A percentile compares a stretch with the other conserved stretches of the same genome.
Evolutionary conservation across 2,113 vertebrate genomes (phyloP).

Genomic region (Cyprinodon tularosa): DNA sequence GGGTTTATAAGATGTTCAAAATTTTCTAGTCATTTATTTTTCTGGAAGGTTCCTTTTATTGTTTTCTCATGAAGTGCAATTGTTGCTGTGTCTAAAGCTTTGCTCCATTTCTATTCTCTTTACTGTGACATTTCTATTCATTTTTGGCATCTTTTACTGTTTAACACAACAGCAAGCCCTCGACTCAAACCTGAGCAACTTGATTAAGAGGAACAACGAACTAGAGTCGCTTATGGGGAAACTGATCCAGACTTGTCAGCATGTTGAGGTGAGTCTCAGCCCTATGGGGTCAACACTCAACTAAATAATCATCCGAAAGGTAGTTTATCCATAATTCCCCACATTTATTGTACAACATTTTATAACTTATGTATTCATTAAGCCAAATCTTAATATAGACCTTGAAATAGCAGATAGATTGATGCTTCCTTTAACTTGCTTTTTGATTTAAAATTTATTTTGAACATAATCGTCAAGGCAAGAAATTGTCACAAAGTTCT

Average conservation of each 20-base stretch:
- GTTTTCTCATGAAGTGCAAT: background rate
- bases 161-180: slow-evolving; percentile 87
- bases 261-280: slow-evolving; percentile 89
- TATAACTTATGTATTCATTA: background rate
- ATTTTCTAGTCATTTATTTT: background rate
- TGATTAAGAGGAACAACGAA: slow-evolving; percentile 96
- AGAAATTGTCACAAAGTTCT: too few species aligned
- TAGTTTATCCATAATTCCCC: too few species aligned
- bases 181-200: slow-evolving; percentile 90
- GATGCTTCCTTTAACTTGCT: too few species aligned
- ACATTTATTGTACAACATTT: background rate
- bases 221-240: slow-evolving; percentile 94
- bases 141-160: slow-evolving; percentile 4
- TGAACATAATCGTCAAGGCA: too few species aligned
- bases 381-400: too few species aligned
- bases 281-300: background rate
- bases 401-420: too few species aligned
- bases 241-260: slow-evolving; percentile 95
- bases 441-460: too few species aligned
- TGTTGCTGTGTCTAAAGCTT: background rate
- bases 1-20: background rate
- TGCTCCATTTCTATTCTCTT: background rate
- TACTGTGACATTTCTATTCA: background rate
- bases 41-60: background rate
- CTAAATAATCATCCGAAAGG: too few species aligned